Conservation (phyloP, 2,113 vertebrate genomes). For the Melierax canorus region DNA sequence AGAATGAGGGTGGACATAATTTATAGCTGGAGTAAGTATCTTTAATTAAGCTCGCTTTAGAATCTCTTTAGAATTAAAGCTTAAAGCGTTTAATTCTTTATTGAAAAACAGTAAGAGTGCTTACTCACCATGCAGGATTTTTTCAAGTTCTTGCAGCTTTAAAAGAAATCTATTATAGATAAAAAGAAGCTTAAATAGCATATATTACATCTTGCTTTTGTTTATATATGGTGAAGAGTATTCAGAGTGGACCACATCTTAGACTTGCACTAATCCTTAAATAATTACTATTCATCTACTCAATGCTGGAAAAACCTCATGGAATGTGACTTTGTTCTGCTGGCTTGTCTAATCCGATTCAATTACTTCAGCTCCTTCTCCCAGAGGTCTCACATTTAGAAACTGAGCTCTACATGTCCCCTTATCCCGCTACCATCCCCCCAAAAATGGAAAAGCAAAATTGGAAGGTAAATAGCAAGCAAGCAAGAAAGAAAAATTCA, state of each 20-base stretch:
- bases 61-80: slow-evolving; percentile 26
- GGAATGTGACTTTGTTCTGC: slow-evolving; percentile 75
- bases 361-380: slow-evolving; percentile 72
- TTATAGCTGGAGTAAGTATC: slow-evolving; percentile 39
- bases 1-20: slow-evolving; percentile 14
- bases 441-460: neutral
- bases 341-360: slow-evolving; percentile 76
- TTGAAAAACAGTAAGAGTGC: slow-evolving; percentile 64
- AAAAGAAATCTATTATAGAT: slow-evolving; percentile 77
- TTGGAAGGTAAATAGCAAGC: neutral
- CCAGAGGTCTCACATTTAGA: slow-evolving; percentile 67
- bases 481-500: neutral
- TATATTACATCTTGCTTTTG: slow-evolving; percentile 73
- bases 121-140: slow-evolving; percentile 59
- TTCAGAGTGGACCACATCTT: slow-evolving; percentile 75
- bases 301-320: slow-evolving; percentile 66
- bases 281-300: slow-evolving; percentile 78
- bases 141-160: slow-evolving; percentile 59
- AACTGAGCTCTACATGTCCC: slow-evolving; percentile 49
- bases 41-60: slow-evolving; percentile 64
- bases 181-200: slow-evolving; percentile 74
- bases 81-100: slow-evolving; percentile 68
- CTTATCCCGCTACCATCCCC: neutral
- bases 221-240: slow-evolving; percentile 71
- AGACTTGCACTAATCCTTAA: slow-evolving; percentile 76